Evolutionary conservation across 2,888 invertebrate species (phyloP), one percentile per base, ranked within the genome.

Genomic region (Cybosia mesomella): DNA sequence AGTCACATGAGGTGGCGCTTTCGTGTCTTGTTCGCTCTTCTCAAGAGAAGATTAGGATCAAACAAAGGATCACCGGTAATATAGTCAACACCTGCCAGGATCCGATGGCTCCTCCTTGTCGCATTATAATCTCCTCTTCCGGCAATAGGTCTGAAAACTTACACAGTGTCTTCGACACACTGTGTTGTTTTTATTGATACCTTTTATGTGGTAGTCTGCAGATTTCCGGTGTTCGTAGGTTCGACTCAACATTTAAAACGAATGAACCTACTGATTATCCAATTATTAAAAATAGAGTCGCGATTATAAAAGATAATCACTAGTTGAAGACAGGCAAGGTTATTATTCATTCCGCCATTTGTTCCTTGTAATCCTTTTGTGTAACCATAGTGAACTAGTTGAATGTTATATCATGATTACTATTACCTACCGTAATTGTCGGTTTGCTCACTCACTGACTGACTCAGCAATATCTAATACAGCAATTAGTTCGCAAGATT

Each of bases 321-420:
- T 57, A 58, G 49, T 28, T 53, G 49, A n/a, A 60, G n/a, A 34
- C 22, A 36, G n/a, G 22, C 57, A 67, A 61, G 61, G 61, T 57
- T 61, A 22, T 43, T 36, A 43, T 28, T 53, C 22, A 62, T 67
- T 58, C 58, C 28, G 62, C 67, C 58, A 67, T 57, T 15, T 21
- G 24, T 58, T 67, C 62, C 58, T 67, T 49, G 39, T 67, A 67
- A 63, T 58, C 49, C 24, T 63, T 67, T 67, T 66, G 67, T 67
- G 28, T 43, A 53, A 66, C 10, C 58, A 13, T 32, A 65, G n/a
- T 59, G 21, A 58, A 60, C 39, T 43, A 61, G n/a, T 66, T 61
- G 24, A 62, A 34, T 34, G 53, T 67, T 67, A 58, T 62, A 67
- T 58, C 57, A 62, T 53, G 24, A 39, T 36, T 7, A 39, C 36